A percentile compares a stretch with the other conserved stretches of the same genome.
Conservation (phyloP, 2,888 invertebrate genomes). For the Cepaea hortensis region DNA sequence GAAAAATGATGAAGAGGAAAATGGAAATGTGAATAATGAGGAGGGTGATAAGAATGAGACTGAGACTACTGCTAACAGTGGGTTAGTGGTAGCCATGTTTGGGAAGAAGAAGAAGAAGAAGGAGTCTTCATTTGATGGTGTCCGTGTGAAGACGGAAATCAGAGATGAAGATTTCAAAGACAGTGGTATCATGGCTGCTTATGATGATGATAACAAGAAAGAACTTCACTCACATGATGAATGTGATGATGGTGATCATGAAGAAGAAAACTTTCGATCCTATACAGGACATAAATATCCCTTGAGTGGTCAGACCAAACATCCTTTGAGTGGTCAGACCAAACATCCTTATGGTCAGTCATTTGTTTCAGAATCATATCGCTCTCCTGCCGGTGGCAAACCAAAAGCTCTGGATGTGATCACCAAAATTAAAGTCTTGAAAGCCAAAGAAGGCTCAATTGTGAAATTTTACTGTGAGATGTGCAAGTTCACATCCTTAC, state of each 20-base stretch:
- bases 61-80: not conserved
- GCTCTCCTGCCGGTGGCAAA: slow-evolving; percentile 46
- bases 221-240: not conserved
- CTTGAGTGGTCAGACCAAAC: too few species aligned
- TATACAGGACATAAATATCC: not conserved
- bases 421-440: slow-evolving; percentile 54
- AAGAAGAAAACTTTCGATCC: not conserved
- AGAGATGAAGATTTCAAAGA: slow-evolving; percentile 42
- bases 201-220: slow-evolving; percentile 25
- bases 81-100: slow-evolving; percentile 56
- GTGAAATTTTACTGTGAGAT: slow-evolving; percentile 55
- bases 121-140: not conserved
- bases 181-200: not conserved
- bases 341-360: not conserved
- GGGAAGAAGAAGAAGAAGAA: slow-evolving; percentile 45
- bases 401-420: slow-evolving; percentile 54
- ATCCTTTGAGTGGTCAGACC: too few species aligned
- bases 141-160: slow-evolving; percentile 43
- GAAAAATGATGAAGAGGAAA: slow-evolving; percentile 35
- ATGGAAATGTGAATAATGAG: slow-evolving; percentile 22
- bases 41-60: not conserved
- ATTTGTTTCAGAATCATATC: slow-evolving; percentile 42
- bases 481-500: slow-evolving; percentile 56
- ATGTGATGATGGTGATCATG: slow-evolving; percentile 18
- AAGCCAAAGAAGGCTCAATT: slow-evolving; percentile 49